Evolutionary conservation across 2,797 vertebrate genomes (phyloP), one percentile per base, ranked within the genome.

Genomic region (Stomatorhinus walkeri): DNA sequence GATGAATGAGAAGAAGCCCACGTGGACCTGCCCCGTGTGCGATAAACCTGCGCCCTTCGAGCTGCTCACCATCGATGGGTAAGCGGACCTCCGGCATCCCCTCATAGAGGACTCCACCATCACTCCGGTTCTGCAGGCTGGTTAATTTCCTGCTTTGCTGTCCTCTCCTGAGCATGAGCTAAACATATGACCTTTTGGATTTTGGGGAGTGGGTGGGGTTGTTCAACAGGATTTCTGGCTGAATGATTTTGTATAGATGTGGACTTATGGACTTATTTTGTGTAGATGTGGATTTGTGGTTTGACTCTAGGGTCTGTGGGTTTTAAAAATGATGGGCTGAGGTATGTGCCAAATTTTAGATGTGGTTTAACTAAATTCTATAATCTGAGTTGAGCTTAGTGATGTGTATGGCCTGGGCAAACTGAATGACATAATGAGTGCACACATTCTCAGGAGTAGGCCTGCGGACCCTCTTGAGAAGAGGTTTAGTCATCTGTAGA

Each of bases 1-100:
- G 95, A 99, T 99, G 98, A 99, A 99, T 0, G 98, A 99, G 93
- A 99, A 99, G 93, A 99, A 99, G 90, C 98, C 98, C 90, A 99
- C 98, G 0, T 99, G 98, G 98, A 98, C 97, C 92, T 99, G 98
- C 89, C 98, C 98, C 0, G 98, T 99, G 88, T 99, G 98, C 22
- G 98, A 99, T 94, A 99, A 99, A 92, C 97, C 98, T 0, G 98
- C 98, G 4, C 97, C 98, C 16, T 99, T 98, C 9, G 97, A 98
- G 94, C 96, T 99, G 93, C 97, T 99, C 87, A 98, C 98, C 91
- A 99, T 99, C 0, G 98, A 99, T 8, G 98, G 98, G 98, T 98
- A 93, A 94, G 16, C 3, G 8, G 24, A 19, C 12, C 85, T 10
- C 9, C 1, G n/a, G 81, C 43, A 7, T 86, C 22, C 49, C n/a